Conservation (phyloP, 2,797 vertebrate genomes). For the Etheostoma nigrum region DNA sequence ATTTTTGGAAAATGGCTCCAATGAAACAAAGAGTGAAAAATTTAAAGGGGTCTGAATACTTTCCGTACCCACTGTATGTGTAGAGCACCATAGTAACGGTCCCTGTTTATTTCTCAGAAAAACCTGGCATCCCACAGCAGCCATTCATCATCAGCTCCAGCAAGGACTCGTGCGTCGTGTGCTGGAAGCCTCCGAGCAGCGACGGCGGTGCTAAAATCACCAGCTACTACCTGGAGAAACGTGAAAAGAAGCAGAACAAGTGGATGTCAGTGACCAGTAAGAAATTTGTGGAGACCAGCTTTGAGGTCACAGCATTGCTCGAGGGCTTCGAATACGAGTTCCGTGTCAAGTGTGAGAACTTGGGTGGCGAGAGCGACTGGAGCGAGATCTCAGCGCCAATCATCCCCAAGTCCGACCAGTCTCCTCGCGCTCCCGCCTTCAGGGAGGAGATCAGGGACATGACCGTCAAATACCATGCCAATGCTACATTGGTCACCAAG, state of each 20-base stretch:
- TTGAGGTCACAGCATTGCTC: slow-evolving; percentile 91
- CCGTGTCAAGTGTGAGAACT: slow-evolving; percentile 98
- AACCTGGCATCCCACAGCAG: slow-evolving; percentile 93
- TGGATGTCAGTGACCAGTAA: slow-evolving; percentile 95
- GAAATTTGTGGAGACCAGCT: slow-evolving; percentile 91
- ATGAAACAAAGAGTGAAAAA: too few species aligned
- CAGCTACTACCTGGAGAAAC: slow-evolving; percentile 96
- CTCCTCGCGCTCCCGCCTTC: slow-evolving; percentile 92
- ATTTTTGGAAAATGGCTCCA: too few species aligned
- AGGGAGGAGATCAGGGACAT: slow-evolving; percentile 98
- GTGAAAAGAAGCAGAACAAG: slow-evolving; percentile 99
- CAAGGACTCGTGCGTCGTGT: slow-evolving; percentile 94
- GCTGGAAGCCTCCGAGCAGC: slow-evolving; percentile 95
- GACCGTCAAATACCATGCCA: slow-evolving; percentile 94
- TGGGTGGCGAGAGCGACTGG: slow-evolving; percentile 98
- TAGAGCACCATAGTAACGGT: slow-evolving; percentile 17
- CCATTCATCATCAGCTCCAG: slow-evolving; percentile 91
- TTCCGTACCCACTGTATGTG: too few species aligned
- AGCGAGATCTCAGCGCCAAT: slow-evolving; percentile 94
- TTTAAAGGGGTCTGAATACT: too few species aligned
- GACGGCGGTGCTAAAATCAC: slow-evolving; percentile 97
- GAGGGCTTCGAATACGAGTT: slow-evolving; percentile 99
- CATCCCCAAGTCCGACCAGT: slow-evolving; percentile 92
- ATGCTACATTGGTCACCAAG: slow-evolving; percentile 97
- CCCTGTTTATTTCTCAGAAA: slow-evolving; percentile 84